Base-by-base conservation (phyloP, 2,113 vertebrate species). In the Triplophysa rosa region DNA sequence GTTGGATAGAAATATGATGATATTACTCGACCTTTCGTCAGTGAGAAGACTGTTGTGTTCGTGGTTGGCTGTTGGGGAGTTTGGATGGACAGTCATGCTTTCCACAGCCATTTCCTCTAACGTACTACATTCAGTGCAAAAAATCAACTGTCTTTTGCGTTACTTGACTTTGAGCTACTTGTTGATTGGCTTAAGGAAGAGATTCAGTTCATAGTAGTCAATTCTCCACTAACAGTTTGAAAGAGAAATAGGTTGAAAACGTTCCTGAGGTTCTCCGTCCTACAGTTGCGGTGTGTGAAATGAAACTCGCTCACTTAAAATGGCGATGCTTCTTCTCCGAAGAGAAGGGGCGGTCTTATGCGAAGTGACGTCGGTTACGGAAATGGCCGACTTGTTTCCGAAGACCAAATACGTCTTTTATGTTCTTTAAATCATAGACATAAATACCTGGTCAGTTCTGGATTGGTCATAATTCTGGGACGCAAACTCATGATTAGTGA, bases 1-100 rank as follows among this genome's bases (percentile, higher is more conserved):
- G 88, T 91, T 91, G 91, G 90, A 93, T 90, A 90, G 91, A 92
- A 93, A 93, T 93, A 94, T 94, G 92, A 93, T 88, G 91, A 91
- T 93, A 93, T 93, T 95, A 95, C 94, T 94, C 94, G 94, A 95
- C 94, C 94, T 95, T 95, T 95, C 94, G 93, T 95, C 94, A 94
- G 93, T 94, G 93, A 94, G 94, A 90, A 93, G 94, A 91, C 93
- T 94, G 93, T 92, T 93, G 93, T 93, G 93, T 93, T 94, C 91
- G 92, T 93, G 92, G 93, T 93, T 93, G 91, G 94, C 92, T 91
- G 89, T 92, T 94, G 94, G 93, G 94, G 94, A 94, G 93, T 94
- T 93, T 93, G 93, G 93, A 94, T 94, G 94, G 92, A 94, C 93
- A 94, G 93, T 94, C 92, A 94, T 94, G 93, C 94, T 95, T 94